Conservation (phyloP, 2,797 vertebrate genomes). For the Hybognathus amarus region DNA sequence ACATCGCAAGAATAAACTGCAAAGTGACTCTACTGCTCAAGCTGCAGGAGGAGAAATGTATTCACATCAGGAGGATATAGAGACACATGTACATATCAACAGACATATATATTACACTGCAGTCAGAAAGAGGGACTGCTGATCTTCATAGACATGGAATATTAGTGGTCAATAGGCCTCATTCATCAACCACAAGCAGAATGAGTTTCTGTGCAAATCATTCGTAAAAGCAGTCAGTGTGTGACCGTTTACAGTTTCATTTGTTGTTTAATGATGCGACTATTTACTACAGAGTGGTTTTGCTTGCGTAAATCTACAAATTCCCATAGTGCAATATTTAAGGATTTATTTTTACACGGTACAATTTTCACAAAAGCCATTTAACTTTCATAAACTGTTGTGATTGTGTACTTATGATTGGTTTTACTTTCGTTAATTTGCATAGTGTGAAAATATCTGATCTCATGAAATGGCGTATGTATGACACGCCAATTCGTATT, state of each 20-base stretch:
- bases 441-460: not conserved
- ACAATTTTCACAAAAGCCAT: not conserved
- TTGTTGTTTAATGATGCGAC: not conserved
- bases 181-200: constrained; percentile 20
- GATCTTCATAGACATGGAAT: constrained; percentile 57
- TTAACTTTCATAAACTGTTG: not conserved
- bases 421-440: not conserved
- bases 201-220: not conserved
- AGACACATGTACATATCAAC: constrained; percentile 81
- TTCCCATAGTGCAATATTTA: not conserved
- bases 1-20: constrained; percentile 66
- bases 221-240: not conserved
- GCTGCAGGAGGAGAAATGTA: constrained; percentile 69
- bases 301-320: not conserved
- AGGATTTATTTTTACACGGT: not conserved
- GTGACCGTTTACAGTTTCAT: constrained; percentile 48
- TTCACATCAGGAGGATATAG: constrained; percentile 71
- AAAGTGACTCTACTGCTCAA: constrained; percentile 74
- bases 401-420: not conserved
- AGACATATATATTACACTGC: constrained; percentile 69
- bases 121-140: constrained; percentile 60
- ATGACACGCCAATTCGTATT: too few relatives aligned
- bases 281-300: not conserved
- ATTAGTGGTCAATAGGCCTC: constrained; percentile 61
- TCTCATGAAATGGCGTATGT: too few relatives aligned